Conservation (phyloP, 2,888 invertebrate species). For the Tromatobia lineatoria region DNA sequence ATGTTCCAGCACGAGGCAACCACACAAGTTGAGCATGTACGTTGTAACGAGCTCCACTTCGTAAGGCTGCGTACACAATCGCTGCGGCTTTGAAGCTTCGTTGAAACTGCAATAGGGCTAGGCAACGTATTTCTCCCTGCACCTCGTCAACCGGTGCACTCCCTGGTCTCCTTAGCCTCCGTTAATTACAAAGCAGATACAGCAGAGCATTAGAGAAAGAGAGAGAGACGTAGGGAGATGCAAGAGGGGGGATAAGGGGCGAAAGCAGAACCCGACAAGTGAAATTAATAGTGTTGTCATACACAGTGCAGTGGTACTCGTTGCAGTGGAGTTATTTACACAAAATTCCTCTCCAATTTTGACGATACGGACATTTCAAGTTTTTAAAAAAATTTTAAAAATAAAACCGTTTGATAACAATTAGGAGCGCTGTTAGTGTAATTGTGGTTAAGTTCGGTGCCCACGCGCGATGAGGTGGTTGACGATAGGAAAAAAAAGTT, state of each 20-base stretch:
- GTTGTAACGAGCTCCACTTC: conserved; percentile 66
- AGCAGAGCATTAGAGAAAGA: conserved; percentile 6
- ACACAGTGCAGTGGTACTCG: background rate
- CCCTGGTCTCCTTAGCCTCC: background rate
- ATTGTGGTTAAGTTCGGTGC: too few species aligned
- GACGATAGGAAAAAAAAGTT: too few species aligned
- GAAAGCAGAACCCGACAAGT: background rate
- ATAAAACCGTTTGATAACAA: too few species aligned
- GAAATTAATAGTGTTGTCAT: conserved; percentile 12
- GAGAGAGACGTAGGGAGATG: background rate
- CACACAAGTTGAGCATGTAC: conserved; percentile 27
- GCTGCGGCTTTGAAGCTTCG: conserved; percentile 47
- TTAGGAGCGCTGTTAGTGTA: too few species aligned
- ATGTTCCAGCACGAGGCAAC: background rate
- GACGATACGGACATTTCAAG: too few species aligned
- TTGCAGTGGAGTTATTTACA: background rate
- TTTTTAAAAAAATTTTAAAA: too few species aligned
- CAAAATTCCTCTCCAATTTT: background rate
- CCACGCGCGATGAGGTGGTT: too few species aligned
- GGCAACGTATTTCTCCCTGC: conserved; percentile 48
- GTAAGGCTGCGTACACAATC: conserved; percentile 53
- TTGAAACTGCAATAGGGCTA: conserved; percentile 38
- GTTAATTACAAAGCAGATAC: conserved; percentile 68
- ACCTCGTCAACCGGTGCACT: background rate
- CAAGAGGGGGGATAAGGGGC: background rate